These are phyloP conservation scores for Pammene aurita DNA, from an alignment of 2,888 invertebrate species.

Conservation along the genomic window DNA sequence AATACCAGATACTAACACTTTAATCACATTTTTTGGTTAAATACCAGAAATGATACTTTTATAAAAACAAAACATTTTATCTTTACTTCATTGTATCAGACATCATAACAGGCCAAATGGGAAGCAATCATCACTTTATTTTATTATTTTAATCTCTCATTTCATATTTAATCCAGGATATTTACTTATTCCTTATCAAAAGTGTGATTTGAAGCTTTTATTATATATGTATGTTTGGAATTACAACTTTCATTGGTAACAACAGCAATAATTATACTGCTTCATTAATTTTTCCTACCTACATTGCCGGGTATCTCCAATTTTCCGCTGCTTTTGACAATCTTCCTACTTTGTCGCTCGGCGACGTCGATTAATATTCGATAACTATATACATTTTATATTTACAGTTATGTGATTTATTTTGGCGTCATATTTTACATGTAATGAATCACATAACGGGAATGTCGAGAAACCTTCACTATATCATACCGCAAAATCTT, in stretches of 20 bases:
- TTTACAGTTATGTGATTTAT: slow-evolving; percentile 75
- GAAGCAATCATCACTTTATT: not conserved
- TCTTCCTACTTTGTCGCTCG: slow-evolving; percentile 65
- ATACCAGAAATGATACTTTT: not conserved
- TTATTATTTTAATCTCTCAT: not conserved
- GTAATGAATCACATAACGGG: slow-evolving; percentile 79
- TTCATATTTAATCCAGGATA: not conserved
- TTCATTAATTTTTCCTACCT: slow-evolving; percentile 50
- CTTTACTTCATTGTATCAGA: not conserved
- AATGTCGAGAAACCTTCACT: slow-evolving; percentile 72
- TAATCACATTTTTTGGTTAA: slow-evolving; percentile 4
- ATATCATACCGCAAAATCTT: slow-evolving; percentile 68
- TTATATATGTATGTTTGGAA: slow-evolving; percentile 49
- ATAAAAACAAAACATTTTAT: not conserved
- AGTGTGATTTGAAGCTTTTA: slow-evolving; percentile 48
- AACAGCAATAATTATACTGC: slow-evolving; percentile 45
- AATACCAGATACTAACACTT: slow-evolving; percentile 7
- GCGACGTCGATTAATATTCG: slow-evolving; percentile 64
- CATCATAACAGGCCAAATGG: slow-evolving; percentile 1
- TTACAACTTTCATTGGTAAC: slow-evolving; percentile 68
- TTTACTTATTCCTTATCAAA: not conserved
- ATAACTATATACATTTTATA: slow-evolving; percentile 79
- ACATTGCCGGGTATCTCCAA: slow-evolving; percentile 55
- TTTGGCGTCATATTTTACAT: slow-evolving; percentile 73
- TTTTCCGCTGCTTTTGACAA: slow-evolving; percentile 58